Evolutionary conservation across 2,888 invertebrate genomes (phyloP), one percentile per base, ranked within the genome.

Genomic region (Eupithecia insigniata): DNA sequence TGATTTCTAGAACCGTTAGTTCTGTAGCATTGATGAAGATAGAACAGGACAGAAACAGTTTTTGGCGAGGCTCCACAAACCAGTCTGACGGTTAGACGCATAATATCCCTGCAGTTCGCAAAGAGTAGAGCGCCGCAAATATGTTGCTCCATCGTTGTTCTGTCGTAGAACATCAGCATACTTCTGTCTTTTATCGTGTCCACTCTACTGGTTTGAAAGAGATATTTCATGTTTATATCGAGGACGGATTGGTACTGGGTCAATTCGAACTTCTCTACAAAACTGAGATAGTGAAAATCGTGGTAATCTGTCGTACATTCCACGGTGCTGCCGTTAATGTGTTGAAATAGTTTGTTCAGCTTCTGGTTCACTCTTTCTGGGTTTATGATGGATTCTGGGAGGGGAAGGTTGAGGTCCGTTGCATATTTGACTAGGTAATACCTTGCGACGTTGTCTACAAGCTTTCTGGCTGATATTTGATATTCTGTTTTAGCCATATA

Each of bases 1-100:
- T 90, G 90, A 72, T 93, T 91, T 69, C 80, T 89, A 0, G 87
- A 46, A 66, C 90, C 86, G 67, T 86, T 88, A 1, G 89, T 88
- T 79, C 92, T 87, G 70, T 90, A 89, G 74, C 93, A 92, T 76
- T 94, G 92, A 68, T 94, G 92, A 1, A 94, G 87, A 74, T 90
- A 94, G 78, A 93, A 94, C 18, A 94, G 84, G 1, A 94, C 87
- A 2, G 94, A 94, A 0, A 94, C 90, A 12, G 81, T 81, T 39
- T 87, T 77, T 0, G 93, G 81, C 14, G 89, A 76, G 1, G 88
- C 88, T 3, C 94, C 92, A 71, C 94, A 94, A 0, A 91, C 89
- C 32, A 94, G 79, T 61, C 85, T 83, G 0, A 94, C 92, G 2
- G 85, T 89, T 34, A 84, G 87, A 65, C 92, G 85, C 92, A 94